Evolutionary conservation across 2,113 vertebrate species (phyloP), one percentile per base, ranked within the genome.

Genomic region (Cyanoramphus novaezelandiae): DNA sequence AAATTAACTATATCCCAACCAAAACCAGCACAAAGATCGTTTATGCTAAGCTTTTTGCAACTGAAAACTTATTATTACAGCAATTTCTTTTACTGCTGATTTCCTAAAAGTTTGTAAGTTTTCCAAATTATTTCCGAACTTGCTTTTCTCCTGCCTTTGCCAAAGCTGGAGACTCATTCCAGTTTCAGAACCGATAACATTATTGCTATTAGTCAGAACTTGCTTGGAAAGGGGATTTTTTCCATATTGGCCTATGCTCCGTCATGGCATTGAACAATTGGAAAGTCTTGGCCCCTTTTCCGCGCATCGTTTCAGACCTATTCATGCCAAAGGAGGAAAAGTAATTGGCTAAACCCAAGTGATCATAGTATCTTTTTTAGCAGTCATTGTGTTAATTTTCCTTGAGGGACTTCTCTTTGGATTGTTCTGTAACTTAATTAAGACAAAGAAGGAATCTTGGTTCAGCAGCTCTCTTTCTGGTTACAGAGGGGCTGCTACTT

Each of bases 321-420:
- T 69, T 57, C 7, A n/a, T 94, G 87, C 77, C 71, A 92, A 84
- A 95, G 79, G 80, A 94, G 17, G 46, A 92, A 93, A 94, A 92
- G 44, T 91, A 93, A 91, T 78, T 50, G n/a, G 24, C 52, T 82
- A 68, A 88, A 95, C 81, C 2, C 41, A 86, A 93, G 52, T 78
- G 76, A 79, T 83, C 46, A n/a, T 85, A 83, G 44, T 95, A 92
- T 59, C 10, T 68, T 84, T 90, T 77, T 11, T 2, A 70, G 69
- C 85, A 86, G 21, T 55, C 7, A 74, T 57, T 70, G 69, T 74
- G 19, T 60, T 92, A 82, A 80, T 90, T 82, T 77, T 97, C 68
- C 85, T 94, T 63, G 37, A 68, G 93, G 80, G 79, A 27, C n/a
- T 72, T 52, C 46, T 47, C 27, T 80, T 72, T 47, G 25, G 15